Evolutionary conservation across 2,888 invertebrate species (phyloP).

Genomic region (Drosophila tanythrix): DNA sequence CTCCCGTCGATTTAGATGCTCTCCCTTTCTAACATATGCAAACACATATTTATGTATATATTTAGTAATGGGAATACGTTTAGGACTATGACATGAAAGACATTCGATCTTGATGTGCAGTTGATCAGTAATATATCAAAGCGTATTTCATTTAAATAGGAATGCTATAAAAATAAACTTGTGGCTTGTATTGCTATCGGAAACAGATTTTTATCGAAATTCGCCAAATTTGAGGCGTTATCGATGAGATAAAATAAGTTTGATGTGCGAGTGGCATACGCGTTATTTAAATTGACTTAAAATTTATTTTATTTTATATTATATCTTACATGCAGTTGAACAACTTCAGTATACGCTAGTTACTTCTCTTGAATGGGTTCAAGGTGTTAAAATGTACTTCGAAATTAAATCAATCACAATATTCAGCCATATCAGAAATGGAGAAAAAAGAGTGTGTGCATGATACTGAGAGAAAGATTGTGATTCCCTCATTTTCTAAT

Average conservation of each 20-base stretch:
- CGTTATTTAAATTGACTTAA: too few relatives aligned
- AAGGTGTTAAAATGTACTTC: not conserved
- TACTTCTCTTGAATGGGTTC: not conserved
- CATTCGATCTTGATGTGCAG: not conserved
- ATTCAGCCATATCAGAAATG: not conserved
- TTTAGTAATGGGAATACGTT: not conserved
- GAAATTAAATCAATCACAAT: too few relatives aligned
- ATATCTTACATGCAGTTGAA: not conserved
- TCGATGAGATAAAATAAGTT: not conserved
- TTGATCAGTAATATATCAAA: not conserved
- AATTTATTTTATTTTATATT: too few relatives aligned
- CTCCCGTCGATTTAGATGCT: not conserved
- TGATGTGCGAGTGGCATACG: not conserved
- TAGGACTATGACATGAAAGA: not conserved
- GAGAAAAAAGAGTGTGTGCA: not conserved
- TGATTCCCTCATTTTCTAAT: not conserved
- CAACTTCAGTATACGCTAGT: not conserved
- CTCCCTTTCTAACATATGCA: not conserved
- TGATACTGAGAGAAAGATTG: not conserved
- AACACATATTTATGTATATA: not conserved
- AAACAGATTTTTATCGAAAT: not conserved
- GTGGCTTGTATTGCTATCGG: not conserved
- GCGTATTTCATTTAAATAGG: not conserved
- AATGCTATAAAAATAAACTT: not conserved
- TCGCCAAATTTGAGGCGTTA: not conserved